Base-by-base conservation (phyloP, 2,797 vertebrate genomes). In the Protosalanx chinensis region DNA sequence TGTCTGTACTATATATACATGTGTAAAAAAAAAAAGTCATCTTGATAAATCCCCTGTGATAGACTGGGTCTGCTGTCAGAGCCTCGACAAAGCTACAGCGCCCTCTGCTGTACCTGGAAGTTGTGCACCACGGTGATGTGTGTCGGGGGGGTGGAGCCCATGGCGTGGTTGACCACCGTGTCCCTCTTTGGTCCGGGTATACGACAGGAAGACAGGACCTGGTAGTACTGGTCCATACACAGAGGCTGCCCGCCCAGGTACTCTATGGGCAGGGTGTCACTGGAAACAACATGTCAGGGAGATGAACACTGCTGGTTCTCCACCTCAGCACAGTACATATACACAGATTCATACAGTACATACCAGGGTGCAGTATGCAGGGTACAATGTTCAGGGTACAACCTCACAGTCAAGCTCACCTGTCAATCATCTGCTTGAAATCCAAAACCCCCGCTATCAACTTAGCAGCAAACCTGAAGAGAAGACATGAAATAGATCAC, bases 191-290 rank as follows among this genome's bases (percentile, higher is more conserved):
- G 92, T 59, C 96, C 97, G 0, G 98, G 98, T 72, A 99, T 89
- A 0, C 97, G 97, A 78, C 98, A 99, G 67, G 96, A 98, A 0
- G 96, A 97, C 74, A 99, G 91, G 84, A 99, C 94, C 85, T 96
- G 94, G 87, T 98, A 96, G 86, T 99, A 99, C 92, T 99, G 98
- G 87, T 97, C 94, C 98, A 99, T 99, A 76, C 98, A 99, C 60
- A 99, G 92, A 0, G 95, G 95, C 84, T 95, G 95, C 29, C 94
- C 95, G 20, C 93, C 93, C 77, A 98, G 82, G 84, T 94, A 92
- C 84, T 99, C 96, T 62, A 97, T 86, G 0, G 97, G 96, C 32
- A 99, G 86, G 4, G 93, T 95, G 73, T 97, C 90, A 59, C 98
- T 99, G 83, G 4, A 58, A 76, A 59, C 18, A 20, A 29, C 1